phyloP scores from a whole-genome alignment of 2,797 vertebrate genomes.

The Heteromormyrus szaboi region DNA sequence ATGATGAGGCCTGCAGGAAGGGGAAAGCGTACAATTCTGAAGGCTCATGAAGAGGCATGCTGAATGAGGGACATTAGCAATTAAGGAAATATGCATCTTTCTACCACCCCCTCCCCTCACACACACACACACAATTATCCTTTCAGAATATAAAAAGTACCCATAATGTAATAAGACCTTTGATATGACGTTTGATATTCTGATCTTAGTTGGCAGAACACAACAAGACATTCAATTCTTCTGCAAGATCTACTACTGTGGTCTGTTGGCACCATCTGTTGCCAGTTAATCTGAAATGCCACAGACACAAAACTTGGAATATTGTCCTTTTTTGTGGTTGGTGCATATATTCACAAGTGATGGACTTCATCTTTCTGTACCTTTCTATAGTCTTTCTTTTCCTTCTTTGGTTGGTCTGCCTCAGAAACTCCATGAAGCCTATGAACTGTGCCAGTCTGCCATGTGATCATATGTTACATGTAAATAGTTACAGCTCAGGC shows the following conservation, averaged over 20 bases:
- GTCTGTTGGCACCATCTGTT: not conserved
- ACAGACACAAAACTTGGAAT: not conserved
- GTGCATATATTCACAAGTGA: not conserved
- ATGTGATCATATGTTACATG: not conserved
- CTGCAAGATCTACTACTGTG: not conserved
- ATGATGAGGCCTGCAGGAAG: not conserved
- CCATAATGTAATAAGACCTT: not conserved
- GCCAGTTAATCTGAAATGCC: not conserved
- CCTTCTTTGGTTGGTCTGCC: not conserved
- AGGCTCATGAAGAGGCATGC: not conserved
- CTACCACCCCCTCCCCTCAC: not conserved
- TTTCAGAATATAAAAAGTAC: not conserved
- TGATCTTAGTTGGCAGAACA: not conserved
- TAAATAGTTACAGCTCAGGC: not conserved
- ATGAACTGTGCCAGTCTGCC: not conserved
- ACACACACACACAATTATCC: not conserved
- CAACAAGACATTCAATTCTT: not conserved
- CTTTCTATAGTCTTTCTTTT: not conserved
- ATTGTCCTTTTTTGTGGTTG: not conserved
- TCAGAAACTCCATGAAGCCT: not conserved
- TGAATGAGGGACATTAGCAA: not conserved
- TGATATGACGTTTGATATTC: not conserved
- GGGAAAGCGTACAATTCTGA: too few relatives aligned
- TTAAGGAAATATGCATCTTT: not conserved
- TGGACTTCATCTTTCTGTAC: not conserved